Conservation (phyloP, 2,888 invertebrate species). For the Conistra vaccinii region DNA sequence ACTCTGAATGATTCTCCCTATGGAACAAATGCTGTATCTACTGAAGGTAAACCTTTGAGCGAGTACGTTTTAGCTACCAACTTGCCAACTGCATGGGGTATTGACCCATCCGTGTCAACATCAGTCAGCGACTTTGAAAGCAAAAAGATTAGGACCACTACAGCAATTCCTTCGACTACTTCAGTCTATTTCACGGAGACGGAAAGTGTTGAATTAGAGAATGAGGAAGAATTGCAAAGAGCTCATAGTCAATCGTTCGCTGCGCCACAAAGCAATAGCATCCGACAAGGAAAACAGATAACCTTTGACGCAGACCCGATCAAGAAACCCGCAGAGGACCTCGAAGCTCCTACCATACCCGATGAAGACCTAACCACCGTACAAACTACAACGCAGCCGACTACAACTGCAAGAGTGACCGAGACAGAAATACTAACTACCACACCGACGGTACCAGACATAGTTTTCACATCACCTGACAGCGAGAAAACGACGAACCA, state of each 20-base stretch:
- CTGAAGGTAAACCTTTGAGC: conserved; percentile 85
- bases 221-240: conserved; percentile 92
- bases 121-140: conserved; percentile 81
- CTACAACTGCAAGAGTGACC: conserved; percentile 76
- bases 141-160: conserved; percentile 81
- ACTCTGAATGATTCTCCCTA: conserved; percentile 82
- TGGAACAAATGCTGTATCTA: conserved; percentile 83
- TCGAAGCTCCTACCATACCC: conserved; percentile 84
- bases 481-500: conserved; percentile 85
- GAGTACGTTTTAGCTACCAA: conserved; percentile 87
- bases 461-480: conserved; percentile 84
- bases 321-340: conserved; percentile 83
- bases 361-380: conserved; percentile 77
- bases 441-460: conserved; percentile 74
- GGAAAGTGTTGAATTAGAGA: conserved; percentile 87
- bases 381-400: conserved; percentile 77
- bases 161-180: conserved; percentile 76
- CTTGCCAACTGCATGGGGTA: conserved; percentile 86
- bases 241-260: conserved; percentile 93
- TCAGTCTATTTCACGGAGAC: conserved; percentile 84
- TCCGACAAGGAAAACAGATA: conserved; percentile 85
- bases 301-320: conserved; percentile 75
- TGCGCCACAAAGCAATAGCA: conserved; percentile 89
- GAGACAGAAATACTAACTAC: conserved; percentile 77
- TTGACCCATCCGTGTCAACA: conserved; percentile 81